Percentiles rank a stretch among this genome's conserved stretches.
Evolutionary conservation across 1,140 invertebrate species (phyloP).

Genomic region (Chironomus striatipennis): DNA sequence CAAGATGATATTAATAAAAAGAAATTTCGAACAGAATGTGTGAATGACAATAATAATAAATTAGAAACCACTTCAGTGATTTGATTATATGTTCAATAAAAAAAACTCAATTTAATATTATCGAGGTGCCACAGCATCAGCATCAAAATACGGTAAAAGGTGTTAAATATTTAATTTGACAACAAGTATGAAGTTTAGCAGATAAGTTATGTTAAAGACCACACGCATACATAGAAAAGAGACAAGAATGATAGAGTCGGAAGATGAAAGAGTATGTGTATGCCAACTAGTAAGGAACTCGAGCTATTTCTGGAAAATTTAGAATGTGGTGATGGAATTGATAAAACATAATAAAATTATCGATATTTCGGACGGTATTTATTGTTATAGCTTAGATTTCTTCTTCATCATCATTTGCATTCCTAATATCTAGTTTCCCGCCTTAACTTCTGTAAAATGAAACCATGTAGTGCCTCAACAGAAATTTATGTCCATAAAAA

Average conservation of each 20-base stretch:
- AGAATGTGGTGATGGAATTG: too few relatives aligned
- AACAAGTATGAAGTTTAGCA: background rate
- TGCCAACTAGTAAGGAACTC: too few relatives aligned
- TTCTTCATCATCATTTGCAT: too few relatives aligned
- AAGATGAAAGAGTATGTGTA: too few relatives aligned
- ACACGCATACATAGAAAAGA: background rate
- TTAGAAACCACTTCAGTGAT: conserved; percentile 21
- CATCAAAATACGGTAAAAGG: background rate
- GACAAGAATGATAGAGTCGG: background rate
- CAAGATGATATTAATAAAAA: background rate
- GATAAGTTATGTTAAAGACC: background rate
- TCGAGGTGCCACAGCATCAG: background rate
- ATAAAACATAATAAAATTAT: too few relatives aligned
- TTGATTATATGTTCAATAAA: conserved; percentile 6
- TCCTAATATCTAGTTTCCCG: too few relatives aligned
- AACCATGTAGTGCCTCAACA: too few relatives aligned
- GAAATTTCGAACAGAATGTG: background rate
- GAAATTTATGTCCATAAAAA: too few relatives aligned
- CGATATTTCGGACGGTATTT: too few relatives aligned
- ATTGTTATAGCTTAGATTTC: too few relatives aligned
- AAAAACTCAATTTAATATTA: conserved; percentile 18
- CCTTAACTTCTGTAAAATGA: too few relatives aligned
- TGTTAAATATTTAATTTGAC: conserved; percentile 22
- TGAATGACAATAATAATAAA: conserved; percentile 21
- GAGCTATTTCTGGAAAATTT: too few relatives aligned